Conservation (phyloP, 92 coral and sea anemone genomes). For the Palythoa caribaeorum region DNA sequence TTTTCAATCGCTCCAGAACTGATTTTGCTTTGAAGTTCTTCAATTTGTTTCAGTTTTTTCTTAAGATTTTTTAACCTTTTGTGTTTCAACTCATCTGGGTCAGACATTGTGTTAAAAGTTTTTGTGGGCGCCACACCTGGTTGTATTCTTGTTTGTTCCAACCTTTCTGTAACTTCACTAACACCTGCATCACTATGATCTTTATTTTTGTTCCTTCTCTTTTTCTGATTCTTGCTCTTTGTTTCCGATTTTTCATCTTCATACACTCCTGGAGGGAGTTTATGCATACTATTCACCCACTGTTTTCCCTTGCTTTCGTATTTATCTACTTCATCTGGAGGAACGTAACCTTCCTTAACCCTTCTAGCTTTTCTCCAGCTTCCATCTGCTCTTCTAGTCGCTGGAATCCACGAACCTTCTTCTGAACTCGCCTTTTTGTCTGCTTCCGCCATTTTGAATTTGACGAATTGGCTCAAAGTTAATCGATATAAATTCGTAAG, state of each 20-base stretch:
- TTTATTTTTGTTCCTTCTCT: slow-evolving; percentile 72
- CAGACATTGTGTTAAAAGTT: slow-evolving; percentile 61
- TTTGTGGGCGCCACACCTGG: slow-evolving; percentile 62
- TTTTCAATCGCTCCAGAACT: slow-evolving; percentile 87
- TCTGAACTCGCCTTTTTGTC: not conserved
- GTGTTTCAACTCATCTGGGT: slow-evolving; percentile 80
- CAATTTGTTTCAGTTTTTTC: slow-evolving; percentile 95
- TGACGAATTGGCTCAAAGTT: not conserved
- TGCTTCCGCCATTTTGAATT: slow-evolving; percentile 88
- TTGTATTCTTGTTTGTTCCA: slow-evolving; percentile 54
- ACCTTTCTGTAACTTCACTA: slow-evolving; percentile 58
- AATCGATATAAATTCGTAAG: slow-evolving; percentile 16
- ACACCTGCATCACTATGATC: slow-evolving; percentile 55
- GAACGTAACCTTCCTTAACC: slow-evolving; percentile 96
- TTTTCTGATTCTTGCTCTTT: slow-evolving; percentile 86
- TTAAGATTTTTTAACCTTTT: slow-evolving; percentile 87
- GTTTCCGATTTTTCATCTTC: slow-evolving; percentile 67
- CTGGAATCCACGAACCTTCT: slow-evolving; percentile 91
- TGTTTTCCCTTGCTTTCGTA: slow-evolving; percentile 98
- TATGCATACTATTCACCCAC: slow-evolving; percentile 82
- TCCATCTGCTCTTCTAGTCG: slow-evolving; percentile 94
- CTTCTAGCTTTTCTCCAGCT: slow-evolving; percentile 98
- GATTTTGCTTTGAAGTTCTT: slow-evolving; percentile 90
- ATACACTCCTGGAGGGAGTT: slow-evolving; percentile 82
- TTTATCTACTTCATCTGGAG: slow-evolving; percentile 96